These are phyloP conservation scores for Bellardia bayeri DNA, from an alignment of 2,888 invertebrate species.

Conservation along the genomic window DNA sequence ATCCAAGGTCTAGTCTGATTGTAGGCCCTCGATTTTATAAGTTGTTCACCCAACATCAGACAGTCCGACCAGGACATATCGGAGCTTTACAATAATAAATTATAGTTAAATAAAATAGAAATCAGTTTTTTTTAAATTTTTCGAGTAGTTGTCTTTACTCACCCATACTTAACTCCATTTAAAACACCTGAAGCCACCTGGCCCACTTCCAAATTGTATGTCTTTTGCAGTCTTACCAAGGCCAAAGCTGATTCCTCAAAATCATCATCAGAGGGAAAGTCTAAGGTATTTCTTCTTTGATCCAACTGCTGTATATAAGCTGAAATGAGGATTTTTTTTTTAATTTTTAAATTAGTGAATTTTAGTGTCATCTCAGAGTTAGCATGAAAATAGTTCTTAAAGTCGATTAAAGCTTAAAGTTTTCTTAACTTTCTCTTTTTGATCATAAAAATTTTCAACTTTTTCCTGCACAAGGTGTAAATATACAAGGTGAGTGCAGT, in stretches of 20 bases:
- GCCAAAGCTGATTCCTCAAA: constrained; percentile 97
- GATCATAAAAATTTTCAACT: no score
- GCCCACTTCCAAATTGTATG: constrained; percentile 94
- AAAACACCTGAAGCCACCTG: constrained; percentile 94
- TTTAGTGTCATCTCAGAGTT: no score
- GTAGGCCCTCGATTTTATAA: constrained; percentile 95
- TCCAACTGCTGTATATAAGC: constrained; percentile 28
- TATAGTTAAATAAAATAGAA: not conserved
- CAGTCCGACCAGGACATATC: constrained; percentile 94
- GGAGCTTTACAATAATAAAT: constrained; percentile 82
- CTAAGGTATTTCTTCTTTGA: constrained; percentile 82
- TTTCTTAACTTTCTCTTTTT: no score
- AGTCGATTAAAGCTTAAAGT: no score
- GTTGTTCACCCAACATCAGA: constrained; percentile 95
- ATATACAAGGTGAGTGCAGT: no score
- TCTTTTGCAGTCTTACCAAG: constrained; percentile 95
- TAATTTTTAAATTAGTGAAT: not conserved
- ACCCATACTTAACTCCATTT: constrained; percentile 92
- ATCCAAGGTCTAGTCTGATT: constrained; percentile 98
- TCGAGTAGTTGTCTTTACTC: constrained; percentile 42
- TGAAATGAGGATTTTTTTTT: not conserved
- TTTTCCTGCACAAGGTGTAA: no score
- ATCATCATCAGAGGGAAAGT: constrained; percentile 96
- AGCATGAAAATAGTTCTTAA: no score
- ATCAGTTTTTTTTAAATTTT: constrained; percentile 38